phyloP scores from a whole-genome alignment of 2,113 vertebrate species.

The Lanius collurio region DNA sequence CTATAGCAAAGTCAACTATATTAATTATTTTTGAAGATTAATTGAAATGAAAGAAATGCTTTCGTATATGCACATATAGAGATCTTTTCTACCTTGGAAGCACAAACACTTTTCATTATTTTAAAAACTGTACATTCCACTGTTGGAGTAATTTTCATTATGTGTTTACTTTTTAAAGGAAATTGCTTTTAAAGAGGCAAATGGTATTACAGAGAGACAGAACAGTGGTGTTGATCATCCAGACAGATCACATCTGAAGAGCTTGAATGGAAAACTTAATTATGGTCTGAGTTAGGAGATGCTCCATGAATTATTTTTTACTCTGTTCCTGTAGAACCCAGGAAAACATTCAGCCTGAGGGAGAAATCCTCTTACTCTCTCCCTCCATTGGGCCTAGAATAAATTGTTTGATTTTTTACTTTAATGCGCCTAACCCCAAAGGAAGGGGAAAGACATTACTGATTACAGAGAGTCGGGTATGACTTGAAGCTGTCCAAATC shows the following conservation, averaged over 20 bases:
- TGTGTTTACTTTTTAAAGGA: not conserved
- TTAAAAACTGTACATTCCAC: not conserved
- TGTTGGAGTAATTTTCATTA: not conserved
- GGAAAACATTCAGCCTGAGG: constrained; percentile 19
- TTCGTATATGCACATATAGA: not conserved
- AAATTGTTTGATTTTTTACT: not conserved
- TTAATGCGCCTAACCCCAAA: not conserved
- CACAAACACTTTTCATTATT: not conserved
- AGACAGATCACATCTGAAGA: not conserved
- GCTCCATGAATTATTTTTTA: not conserved
- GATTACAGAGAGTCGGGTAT: not conserved
- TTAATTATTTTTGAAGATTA: not conserved
- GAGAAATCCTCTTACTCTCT: not conserved
- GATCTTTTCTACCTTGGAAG: not conserved
- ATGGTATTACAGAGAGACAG: not conserved
- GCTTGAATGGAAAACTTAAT: constrained; percentile 27
- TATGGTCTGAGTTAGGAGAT: not conserved
- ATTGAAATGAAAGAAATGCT: not conserved
- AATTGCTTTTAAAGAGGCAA: not conserved
- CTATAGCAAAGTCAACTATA: not conserved
- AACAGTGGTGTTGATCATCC: not conserved
- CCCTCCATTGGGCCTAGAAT: not conserved
- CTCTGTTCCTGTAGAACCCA: not conserved
- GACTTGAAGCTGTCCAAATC: not conserved
- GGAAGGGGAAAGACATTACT: not conserved